Evolutionary conservation across 1,140 invertebrate genomes (phyloP).

Genomic region (Cotesia typhae): DNA sequence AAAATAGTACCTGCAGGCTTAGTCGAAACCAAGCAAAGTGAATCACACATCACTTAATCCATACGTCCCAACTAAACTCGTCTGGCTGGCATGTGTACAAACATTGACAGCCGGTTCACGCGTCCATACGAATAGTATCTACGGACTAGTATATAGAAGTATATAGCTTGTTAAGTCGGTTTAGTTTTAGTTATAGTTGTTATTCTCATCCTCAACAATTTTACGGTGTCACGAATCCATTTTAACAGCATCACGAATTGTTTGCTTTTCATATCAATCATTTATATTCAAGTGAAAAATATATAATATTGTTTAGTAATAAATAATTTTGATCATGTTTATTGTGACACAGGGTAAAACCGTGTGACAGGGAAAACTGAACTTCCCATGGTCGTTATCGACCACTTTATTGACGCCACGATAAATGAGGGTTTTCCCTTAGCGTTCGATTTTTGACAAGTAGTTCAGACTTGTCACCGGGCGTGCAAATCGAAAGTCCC

Average conservation of each 20-base stretch:
- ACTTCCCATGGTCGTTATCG: too few species aligned
- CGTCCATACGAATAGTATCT: conserved; percentile 13
- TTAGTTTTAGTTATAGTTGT: background rate
- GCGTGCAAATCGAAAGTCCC: too few species aligned
- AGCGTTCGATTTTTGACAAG: too few species aligned
- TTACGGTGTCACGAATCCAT: background rate
- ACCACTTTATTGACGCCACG: too few species aligned
- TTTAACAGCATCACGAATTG: background rate
- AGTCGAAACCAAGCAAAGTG: conserved; percentile 16
- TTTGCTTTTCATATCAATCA: background rate
- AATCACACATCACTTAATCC: conserved; percentile 33
- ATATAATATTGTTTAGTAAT: too few species aligned
- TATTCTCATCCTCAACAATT: background rate
- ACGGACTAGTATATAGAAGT: conserved; percentile 23
- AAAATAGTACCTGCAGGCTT: conserved; percentile 29
- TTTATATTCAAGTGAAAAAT: background rate
- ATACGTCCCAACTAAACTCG: conserved; percentile 13
- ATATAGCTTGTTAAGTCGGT: conserved; percentile 37
- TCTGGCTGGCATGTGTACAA: conserved; percentile 44
- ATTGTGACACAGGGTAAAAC: background rate
- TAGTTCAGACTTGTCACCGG: too few species aligned
- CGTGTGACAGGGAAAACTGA: too few species aligned
- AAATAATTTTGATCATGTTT: too few species aligned
- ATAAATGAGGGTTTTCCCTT: too few species aligned
- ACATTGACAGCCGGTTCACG: conserved; percentile 44